Conservation (phyloP, 2,113 vertebrate species). For the Myiopsitta monachus region DNA sequence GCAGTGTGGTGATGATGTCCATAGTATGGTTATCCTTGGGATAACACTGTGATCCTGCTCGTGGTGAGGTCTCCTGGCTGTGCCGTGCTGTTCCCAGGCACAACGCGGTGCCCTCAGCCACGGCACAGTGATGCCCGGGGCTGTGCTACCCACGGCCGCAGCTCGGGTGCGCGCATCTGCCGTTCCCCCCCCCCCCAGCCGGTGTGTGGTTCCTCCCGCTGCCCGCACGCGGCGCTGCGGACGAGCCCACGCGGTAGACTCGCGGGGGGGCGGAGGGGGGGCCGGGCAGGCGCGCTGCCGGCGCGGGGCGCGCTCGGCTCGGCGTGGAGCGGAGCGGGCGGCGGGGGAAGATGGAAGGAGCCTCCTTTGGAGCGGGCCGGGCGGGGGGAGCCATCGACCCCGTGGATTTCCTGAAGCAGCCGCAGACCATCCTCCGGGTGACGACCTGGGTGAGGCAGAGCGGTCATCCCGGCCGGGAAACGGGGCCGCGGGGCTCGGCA, state of each 20-base stretch:
- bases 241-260: background rate
- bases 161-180: background rate
- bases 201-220: background rate
- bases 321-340: background rate
- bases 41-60: background rate
- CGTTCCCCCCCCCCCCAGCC: background rate
- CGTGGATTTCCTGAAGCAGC: conserved; percentile 85
- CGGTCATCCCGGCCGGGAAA: background rate
- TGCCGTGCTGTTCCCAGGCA: background rate
- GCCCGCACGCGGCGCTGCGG: background rate
- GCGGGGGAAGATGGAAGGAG: conserved; percentile 84
- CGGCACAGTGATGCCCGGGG: background rate
- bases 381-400: conserved; percentile 86
- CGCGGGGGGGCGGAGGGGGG: background rate
- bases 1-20: accelerated
- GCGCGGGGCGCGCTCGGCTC: background rate
- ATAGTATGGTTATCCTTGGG: accelerated
- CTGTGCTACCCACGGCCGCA: background rate
- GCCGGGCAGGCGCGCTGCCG: background rate
- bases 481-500: background rate
- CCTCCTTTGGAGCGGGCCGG: conserved; percentile 91
- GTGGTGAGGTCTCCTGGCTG: background rate
- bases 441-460: conserved; percentile 86
- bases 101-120: accelerated
- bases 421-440: conserved; percentile 89